phyloP scores from a whole-genome alignment of 2,888 invertebrate genomes.

The Agrypnus murinus region DNA sequence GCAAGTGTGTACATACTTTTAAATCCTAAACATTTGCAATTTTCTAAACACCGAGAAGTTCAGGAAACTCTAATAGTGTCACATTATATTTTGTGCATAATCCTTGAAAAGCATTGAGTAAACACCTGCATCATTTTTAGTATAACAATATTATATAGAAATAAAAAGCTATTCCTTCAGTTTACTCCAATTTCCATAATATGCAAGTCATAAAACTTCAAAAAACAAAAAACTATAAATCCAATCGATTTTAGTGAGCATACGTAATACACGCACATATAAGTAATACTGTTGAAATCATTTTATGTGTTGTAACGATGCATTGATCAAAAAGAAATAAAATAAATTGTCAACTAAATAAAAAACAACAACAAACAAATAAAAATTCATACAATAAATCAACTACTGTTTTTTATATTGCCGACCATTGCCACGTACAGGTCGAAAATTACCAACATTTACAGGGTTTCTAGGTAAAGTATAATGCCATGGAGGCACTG shows the following conservation, averaged over 20 bases:
- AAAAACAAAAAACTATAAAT: slow-evolving; percentile 20
- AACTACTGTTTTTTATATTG: slow-evolving; percentile 44
- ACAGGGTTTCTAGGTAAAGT: slow-evolving; percentile 32
- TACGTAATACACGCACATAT: slow-evolving; percentile 24
- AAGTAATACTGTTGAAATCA: slow-evolving; percentile 47
- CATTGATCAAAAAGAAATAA: slow-evolving; percentile 21
- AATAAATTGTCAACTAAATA: slow-evolving; percentile 30
- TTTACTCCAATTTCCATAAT: not conserved
- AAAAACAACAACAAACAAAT: slow-evolving; percentile 48
- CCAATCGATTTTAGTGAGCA: not conserved
- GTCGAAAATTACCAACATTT: slow-evolving; percentile 26
- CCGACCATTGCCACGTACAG: slow-evolving; percentile 23
- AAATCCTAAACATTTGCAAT: slow-evolving; percentile 46
- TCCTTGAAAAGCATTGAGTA: slow-evolving; percentile 39
- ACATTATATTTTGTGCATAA: slow-evolving; percentile 44
- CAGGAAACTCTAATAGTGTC: slow-evolving; percentile 45
- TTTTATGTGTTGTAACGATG: slow-evolving; percentile 18
- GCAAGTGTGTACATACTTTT: slow-evolving; percentile 47
- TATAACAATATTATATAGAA: slow-evolving; percentile 37
- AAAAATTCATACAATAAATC: slow-evolving; percentile 11
- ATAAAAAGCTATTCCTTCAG: slow-evolving; percentile 29
- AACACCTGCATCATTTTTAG: slow-evolving; percentile 43
- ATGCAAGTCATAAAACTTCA: slow-evolving; percentile 10
- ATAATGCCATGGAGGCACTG: slow-evolving; percentile 47
- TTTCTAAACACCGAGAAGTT: slow-evolving; percentile 48